Percentiles rank a stretch among this genome's conserved stretches.
These are phyloP conservation scores for Morpho achilles DNA, from an alignment of 2,888 invertebrate genomes.

Conservation along the genomic window DNA sequence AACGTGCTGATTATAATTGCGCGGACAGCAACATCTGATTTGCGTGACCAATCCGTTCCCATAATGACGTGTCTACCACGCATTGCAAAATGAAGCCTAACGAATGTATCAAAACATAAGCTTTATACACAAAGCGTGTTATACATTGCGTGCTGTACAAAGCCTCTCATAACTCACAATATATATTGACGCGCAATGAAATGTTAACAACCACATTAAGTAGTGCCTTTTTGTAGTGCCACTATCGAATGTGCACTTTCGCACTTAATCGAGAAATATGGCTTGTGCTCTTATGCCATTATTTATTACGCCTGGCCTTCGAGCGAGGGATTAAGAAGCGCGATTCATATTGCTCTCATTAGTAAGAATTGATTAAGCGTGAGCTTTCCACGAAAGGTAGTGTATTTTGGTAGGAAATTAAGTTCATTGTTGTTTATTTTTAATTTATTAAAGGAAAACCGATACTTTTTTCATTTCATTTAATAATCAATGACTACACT, in stretches of 20 bases:
- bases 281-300: slow-evolving; percentile 73
- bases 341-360: slow-evolving; percentile 74
- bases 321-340: slow-evolving; percentile 62
- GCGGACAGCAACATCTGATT: slow-evolving; percentile 72
- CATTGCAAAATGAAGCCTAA: slow-evolving; percentile 23
- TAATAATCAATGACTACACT: no score
- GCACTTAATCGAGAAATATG: slow-evolving; percentile 79
- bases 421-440: background rate
- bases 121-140: slow-evolving; percentile 16
- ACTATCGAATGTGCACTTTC: slow-evolving; percentile 60
- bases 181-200: slow-evolving; percentile 28
- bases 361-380: slow-evolving; percentile 64
- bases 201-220: slow-evolving; percentile 25
- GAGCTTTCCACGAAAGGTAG: slow-evolving; percentile 19
- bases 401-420: slow-evolving; percentile 1
- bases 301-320: slow-evolving; percentile 64
- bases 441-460: background rate
- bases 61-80: slow-evolving; percentile 67
- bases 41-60: slow-evolving; percentile 70
- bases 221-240: slow-evolving; percentile 29
- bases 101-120: slow-evolving; percentile 22
- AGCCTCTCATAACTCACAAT: slow-evolving; percentile 28
- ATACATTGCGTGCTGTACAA: slow-evolving; percentile 26
- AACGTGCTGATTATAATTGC: slow-evolving; percentile 74
- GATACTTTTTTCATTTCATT: no score